phyloP scores from a whole-genome alignment of 2,797 vertebrate species.

The Rhinogobio ventralis region DNA sequence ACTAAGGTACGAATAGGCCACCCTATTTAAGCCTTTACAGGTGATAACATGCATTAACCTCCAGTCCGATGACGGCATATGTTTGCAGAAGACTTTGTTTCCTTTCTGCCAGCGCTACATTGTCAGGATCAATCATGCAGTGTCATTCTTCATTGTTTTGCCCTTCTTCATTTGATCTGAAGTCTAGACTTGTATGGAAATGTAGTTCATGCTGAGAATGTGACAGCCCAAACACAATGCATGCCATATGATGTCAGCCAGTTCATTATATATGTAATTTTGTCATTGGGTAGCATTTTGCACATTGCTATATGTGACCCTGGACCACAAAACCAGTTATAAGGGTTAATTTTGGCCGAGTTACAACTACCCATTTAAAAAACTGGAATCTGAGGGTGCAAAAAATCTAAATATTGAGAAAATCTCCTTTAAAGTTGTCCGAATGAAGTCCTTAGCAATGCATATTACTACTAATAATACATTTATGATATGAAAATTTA shows the following conservation, averaged over 20 bases:
- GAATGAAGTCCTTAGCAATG: no score
- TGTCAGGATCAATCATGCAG: slow-evolving; percentile 4
- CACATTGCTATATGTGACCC: no score
- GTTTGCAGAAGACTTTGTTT: slow-evolving; percentile 14
- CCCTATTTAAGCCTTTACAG: slow-evolving; percentile 34
- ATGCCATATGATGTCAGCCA: slow-evolving; percentile 4
- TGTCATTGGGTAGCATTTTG: background rate
- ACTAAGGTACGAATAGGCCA: background rate
- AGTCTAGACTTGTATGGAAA: slow-evolving; percentile 20
- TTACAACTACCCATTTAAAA: no score
- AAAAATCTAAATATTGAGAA: no score
- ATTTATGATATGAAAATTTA: no score
- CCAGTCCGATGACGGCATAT: slow-evolving; percentile 14
- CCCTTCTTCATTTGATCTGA: background rate
- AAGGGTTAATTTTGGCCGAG: no score
- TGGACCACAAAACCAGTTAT: no score
- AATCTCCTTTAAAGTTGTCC: no score
- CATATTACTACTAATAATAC: no score
- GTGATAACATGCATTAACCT: slow-evolving; percentile 22
- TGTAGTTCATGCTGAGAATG: background rate
- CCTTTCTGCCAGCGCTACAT: background rate
- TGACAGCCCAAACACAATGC: background rate
- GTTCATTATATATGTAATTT: background rate
- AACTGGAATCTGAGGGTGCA: no score
- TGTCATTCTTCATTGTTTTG: slow-evolving; percentile 11